Base-by-base conservation (phyloP, 2,113 vertebrate genomes). In the Lepidothrix coronata region DNA sequence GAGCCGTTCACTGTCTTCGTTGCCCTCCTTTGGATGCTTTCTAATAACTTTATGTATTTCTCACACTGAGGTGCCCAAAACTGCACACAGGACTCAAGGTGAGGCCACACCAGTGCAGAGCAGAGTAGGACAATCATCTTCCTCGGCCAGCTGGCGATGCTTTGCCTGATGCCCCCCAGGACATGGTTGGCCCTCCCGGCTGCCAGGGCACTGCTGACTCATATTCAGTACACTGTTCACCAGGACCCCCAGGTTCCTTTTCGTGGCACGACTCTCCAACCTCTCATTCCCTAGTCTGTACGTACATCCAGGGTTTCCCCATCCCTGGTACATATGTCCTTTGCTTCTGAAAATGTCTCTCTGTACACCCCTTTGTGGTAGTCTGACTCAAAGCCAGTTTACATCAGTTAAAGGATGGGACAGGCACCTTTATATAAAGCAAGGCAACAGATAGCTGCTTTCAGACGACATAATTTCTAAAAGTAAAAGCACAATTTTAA, bases 111-210 rank as follows among this genome's bases (percentile, higher is more conserved):
- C 37, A 35, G 35, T 1, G 3, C 46, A 55, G 54, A 54, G 30
- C 16, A 74, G 44, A 20, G 19, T 0, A 0, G 48, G n/a, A 31
- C 62, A 68, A 54, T 70, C 46, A 10, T n/a, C 14, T 59, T n/a
- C 16, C 55, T 17, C 25, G n/a, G 17, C 39, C 0, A 0, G 11
- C 20, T 54, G 71, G 9, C 0, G 0, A 35, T 31, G 72, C 18
- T 54, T 28, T 20, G 9, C 48, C 39, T 54, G 74, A 48, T 72
- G 16, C 1, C 0, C 12, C 41, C 24, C n/a, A 63, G 58, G n/a
- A 35, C 5, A 65, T 0, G 2, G 4, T 0, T 35, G 30, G 14
- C 23, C 13, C 31, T 57, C 30, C 35, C 43, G 30, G 35, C 49
- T 65, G 22, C 68, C 77, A 25, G 54, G 54, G 16, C 33, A n/a